Evolutionary conservation across 1,140 invertebrate genomes (phyloP).

Genomic region (Nilaparvata lugens): DNA sequence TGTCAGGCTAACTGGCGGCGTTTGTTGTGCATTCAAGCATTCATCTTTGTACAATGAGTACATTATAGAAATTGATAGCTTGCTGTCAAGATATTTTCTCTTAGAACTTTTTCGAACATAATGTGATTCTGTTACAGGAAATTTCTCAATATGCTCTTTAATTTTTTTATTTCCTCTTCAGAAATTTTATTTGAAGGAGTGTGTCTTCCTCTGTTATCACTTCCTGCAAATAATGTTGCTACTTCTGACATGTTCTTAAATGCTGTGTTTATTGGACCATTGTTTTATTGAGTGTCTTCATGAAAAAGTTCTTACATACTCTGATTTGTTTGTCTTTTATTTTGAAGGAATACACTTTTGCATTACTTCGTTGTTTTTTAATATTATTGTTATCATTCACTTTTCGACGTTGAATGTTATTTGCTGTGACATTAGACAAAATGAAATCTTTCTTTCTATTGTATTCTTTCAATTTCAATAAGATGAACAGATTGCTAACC

Average conservation of each 20-base stretch:
- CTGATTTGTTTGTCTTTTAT: background rate
- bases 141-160: background rate
- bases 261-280: background rate
- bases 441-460: too few species aligned
- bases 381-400: background rate
- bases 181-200: background rate
- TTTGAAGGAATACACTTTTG: background rate
- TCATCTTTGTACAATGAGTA: background rate
- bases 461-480: too few species aligned
- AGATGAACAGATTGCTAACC: too few species aligned
- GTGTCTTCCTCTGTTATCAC: background rate
- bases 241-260: background rate
- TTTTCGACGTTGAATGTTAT: background rate
- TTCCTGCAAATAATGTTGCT: background rate
- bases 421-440: too few species aligned
- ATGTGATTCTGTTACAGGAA: background rate
- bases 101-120: constrained; percentile 1
- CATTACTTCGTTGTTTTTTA: background rate
- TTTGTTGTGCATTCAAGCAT: background rate
- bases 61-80: constrained; percentile 1
- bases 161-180: background rate
- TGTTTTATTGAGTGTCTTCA: background rate
- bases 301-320: background rate
- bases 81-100: constrained; percentile 1
- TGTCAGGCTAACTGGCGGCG: background rate